These are phyloP conservation scores for Halichoeres trimaculatus DNA, from an alignment of 2,113 vertebrate genomes.

Conservation along the genomic window DNA sequence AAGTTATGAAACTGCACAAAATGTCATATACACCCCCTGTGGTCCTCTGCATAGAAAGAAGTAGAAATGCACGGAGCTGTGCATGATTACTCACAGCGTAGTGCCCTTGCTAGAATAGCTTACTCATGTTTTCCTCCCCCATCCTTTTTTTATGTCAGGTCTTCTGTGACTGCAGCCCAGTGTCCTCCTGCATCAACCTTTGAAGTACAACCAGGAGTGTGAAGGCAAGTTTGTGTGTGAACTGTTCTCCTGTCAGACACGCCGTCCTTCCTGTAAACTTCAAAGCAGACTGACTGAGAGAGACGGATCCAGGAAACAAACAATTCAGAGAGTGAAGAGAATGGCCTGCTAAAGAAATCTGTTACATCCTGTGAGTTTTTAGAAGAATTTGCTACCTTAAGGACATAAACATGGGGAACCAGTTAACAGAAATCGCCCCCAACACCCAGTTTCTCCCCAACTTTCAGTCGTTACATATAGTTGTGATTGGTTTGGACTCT, in stretches of 20 bases:
- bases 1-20: too few relatives aligned
- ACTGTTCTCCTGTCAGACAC: neutral
- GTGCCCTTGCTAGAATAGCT: conserved; percentile 22
- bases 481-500: conserved; percentile 85
- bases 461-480: conserved; percentile 84
- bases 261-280: neutral
- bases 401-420: conserved; percentile 83
- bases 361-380: neutral
- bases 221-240: too few relatives aligned
- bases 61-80: neutral
- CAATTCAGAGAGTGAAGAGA: neutral
- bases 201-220: conserved; percentile 56
- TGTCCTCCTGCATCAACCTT: conserved; percentile 17
- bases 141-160: conserved; percentile 10
- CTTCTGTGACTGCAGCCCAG: conserved; percentile 34
- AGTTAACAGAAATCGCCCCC: conserved; percentile 83
- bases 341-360: neutral
- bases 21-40: too few relatives aligned
- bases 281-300: conserved; percentile 7
- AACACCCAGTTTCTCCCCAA: conserved; percentile 78
- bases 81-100: conserved; percentile 16
- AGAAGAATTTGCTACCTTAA: neutral
- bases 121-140: conserved; percentile 30
- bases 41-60: neutral
- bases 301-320: conserved; percentile 1